phyloP scores from a whole-genome alignment of 1,140 invertebrate species.

The Monochamus saltuarius region DNA sequence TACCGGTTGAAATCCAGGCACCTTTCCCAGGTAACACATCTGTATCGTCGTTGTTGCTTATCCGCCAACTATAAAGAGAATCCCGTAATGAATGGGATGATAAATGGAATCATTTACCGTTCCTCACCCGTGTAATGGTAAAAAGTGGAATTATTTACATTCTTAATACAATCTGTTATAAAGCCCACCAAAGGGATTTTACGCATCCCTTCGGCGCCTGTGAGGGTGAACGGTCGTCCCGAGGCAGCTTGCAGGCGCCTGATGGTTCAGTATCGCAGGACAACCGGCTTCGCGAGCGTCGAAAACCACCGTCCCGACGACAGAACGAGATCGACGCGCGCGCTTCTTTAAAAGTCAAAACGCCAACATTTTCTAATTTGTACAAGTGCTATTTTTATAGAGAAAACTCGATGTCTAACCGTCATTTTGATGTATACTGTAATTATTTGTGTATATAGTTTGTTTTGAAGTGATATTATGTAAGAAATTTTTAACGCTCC shows the following conservation, averaged over 20 bases:
- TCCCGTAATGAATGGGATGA: too few species aligned
- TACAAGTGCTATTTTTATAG: constrained; percentile 16
- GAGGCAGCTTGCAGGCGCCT: constrained; percentile 20
- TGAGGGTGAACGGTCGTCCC: constrained; percentile 28
- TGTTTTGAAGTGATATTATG: constrained; percentile 18
- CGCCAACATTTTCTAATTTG: neutral
- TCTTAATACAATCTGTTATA: constrained; percentile 10
- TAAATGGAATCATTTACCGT: too few species aligned
- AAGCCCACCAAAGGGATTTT: constrained; percentile 14
- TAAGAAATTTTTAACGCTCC: constrained; percentile 3
- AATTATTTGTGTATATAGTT: constrained; percentile 16
- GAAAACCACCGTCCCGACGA: neutral
- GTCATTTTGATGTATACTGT: constrained; percentile 14
- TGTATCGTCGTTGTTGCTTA: too few species aligned
- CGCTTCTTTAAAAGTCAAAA: neutral
- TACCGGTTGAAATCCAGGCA: too few species aligned
- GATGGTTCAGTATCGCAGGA: constrained; percentile 16
- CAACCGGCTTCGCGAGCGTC: constrained; percentile 19
- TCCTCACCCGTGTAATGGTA: too few species aligned
- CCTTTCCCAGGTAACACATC: too few species aligned
- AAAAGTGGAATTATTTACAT: too few species aligned
- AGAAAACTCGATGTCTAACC: neutral
- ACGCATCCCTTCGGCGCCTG: constrained; percentile 28
- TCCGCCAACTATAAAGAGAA: too few species aligned
- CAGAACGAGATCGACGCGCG: too few species aligned